These are phyloP conservation scores for Saturnia japonica DNA, from an alignment of 2,888 invertebrate genomes.

Conservation along the genomic window DNA sequence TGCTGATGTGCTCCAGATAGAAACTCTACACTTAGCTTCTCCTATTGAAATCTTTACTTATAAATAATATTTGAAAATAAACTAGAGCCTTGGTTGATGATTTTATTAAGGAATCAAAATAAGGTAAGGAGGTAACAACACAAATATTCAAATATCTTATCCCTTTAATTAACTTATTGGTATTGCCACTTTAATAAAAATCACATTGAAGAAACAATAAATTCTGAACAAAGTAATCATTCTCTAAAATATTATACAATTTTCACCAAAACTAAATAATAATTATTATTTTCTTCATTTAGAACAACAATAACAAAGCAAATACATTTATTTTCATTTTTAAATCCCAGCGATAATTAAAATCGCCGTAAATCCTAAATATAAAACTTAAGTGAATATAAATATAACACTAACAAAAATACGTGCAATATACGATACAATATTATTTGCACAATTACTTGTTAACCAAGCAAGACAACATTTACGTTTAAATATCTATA, in stretches of 20 bases:
- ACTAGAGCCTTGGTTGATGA: neutral
- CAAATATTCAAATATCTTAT: constrained; percentile 39
- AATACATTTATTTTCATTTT: constrained; percentile 43
- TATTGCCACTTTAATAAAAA: constrained; percentile 77
- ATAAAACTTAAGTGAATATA: constrained; percentile 15
- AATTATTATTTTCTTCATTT: constrained; percentile 54
- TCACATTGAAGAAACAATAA: constrained; percentile 77
- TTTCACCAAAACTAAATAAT: constrained; percentile 68
- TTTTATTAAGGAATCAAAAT: constrained; percentile 17
- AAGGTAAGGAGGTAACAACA: constrained; percentile 17
- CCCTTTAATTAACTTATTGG: constrained; percentile 65
- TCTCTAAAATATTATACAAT: constrained; percentile 57
- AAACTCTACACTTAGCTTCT: too few species aligned
- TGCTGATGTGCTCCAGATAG: too few species aligned
- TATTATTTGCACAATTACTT: neutral
- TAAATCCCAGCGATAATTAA: constrained; percentile 8
- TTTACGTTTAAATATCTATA: neutral
- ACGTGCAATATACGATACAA: constrained; percentile 1
- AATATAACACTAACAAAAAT: constrained; percentile 15
- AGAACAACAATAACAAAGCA: constrained; percentile 77
- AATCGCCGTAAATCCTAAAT: constrained; percentile 6
- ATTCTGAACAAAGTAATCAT: constrained; percentile 67
- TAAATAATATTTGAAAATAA: neutral
- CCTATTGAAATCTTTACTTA: neutral
- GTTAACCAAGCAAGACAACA: neutral